phyloP scores from a whole-genome alignment of 2,113 vertebrate genomes.

The Caranx ignobilis region DNA sequence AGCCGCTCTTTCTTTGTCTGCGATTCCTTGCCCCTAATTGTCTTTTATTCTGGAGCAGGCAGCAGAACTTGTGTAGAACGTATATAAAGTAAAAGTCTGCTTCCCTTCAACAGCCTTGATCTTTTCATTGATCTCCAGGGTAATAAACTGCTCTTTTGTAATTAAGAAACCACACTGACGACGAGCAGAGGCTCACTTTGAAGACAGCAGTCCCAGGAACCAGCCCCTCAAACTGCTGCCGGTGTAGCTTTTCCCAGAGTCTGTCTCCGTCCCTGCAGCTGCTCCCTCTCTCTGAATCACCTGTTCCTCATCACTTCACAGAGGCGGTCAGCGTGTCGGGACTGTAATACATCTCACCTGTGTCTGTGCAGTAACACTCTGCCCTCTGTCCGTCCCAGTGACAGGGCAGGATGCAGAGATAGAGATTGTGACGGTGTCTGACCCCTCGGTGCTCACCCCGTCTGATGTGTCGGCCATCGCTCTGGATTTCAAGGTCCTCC shows the following conservation, averaged over 20 bases:
- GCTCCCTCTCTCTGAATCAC: conserved; percentile 2
- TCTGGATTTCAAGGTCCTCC: conserved; percentile 94
- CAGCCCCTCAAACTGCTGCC: conserved; percentile 70
- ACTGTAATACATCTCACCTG: conserved; percentile 32
- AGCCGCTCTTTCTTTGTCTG: conserved; percentile 14
- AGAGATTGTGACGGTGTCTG: conserved; percentile 87
- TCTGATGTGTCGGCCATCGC: conserved; percentile 89
- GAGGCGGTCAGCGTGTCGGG: conserved; percentile 37
- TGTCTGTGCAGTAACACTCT: conserved; percentile 17
- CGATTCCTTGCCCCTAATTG: conserved; percentile 52
- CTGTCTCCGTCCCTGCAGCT: conserved; percentile 10
- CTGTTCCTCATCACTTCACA: conserved; percentile 25
- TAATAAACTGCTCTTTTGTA: conserved; percentile 81
- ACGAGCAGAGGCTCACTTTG: conserved; percentile 58
- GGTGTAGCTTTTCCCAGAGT: conserved; percentile 51
- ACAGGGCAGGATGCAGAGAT: conserved; percentile 86
- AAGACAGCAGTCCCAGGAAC: conserved; percentile 51
- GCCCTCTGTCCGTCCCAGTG: conserved; percentile 45
- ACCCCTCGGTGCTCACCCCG: conserved; percentile 77
- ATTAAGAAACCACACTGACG: conserved; percentile 73
- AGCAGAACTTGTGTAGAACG: conserved; percentile 52
- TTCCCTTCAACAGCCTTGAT: conserved; percentile 71
- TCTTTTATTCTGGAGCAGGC: conserved; percentile 66
- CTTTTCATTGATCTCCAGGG: conserved; percentile 80
- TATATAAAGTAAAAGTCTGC: conserved; percentile 55